These are phyloP conservation scores for Halcyon malimbica DNA, from an alignment of 2,113 vertebrate species.

Conservation along the genomic window DNA sequence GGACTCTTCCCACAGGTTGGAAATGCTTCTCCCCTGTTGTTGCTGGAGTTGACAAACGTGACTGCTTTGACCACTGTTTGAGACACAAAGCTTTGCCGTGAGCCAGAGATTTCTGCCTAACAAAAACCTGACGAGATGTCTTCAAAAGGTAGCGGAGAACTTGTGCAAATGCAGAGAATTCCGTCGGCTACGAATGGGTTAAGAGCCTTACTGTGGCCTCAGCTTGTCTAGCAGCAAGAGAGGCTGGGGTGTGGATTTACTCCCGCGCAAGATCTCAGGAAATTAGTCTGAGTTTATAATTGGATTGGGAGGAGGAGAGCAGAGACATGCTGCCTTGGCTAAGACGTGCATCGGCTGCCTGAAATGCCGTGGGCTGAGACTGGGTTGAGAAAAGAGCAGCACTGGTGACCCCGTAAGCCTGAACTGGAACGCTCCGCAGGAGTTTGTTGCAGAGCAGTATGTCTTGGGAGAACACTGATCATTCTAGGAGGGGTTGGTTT, in stretches of 20 bases:
- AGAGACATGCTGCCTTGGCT: not conserved
- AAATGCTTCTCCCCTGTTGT: rapidly evolving
- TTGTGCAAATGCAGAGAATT: not conserved
- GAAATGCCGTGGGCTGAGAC: not conserved
- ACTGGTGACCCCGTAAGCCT: not conserved
- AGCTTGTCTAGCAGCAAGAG: not conserved
- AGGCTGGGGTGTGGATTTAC: not conserved
- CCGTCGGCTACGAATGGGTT: not conserved
- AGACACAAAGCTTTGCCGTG: not conserved
- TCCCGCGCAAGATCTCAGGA: conserved; percentile 5
- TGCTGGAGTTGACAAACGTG: not conserved
- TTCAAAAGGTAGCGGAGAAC: not conserved
- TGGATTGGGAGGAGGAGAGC: conserved; percentile 5
- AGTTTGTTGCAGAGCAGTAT: not conserved
- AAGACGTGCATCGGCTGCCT: not conserved
- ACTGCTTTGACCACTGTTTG: not conserved
- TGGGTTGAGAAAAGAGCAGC: not conserved
- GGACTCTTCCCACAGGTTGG: not conserved
- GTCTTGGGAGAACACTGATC: not conserved
- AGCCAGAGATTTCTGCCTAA: not conserved
- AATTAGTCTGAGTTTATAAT: conserved; percentile 46
- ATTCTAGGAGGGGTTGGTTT: not conserved
- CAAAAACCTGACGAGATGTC: not conserved
- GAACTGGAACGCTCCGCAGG: not conserved
- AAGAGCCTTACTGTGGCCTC: not conserved